Evolutionary conservation across 2,113 vertebrate genomes (phyloP).

Genomic region (Bufo gargarizans): DNA sequence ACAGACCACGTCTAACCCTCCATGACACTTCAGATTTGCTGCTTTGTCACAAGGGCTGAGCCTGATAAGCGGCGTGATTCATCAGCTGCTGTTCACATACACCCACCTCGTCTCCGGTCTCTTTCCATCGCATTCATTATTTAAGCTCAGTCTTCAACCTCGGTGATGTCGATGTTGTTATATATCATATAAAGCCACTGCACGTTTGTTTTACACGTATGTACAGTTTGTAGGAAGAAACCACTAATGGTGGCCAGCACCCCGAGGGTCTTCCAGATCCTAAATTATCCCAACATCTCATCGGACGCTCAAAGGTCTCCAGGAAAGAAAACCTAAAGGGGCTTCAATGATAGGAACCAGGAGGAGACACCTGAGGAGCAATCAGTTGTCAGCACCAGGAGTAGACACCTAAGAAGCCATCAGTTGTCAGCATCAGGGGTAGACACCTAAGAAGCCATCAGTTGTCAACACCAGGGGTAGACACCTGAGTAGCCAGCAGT

Average conservation of each 20-base stretch:
- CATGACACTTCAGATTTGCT: not conserved
- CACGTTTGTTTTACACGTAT: too few species aligned
- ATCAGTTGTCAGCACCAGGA: not conserved
- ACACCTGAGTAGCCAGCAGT: not conserved
- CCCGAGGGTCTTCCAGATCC: too few species aligned
- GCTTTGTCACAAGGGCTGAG: constrained; percentile 12
- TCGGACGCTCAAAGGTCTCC: not conserved
- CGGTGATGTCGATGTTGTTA: too few species aligned
- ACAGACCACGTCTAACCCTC: constrained; percentile 1
- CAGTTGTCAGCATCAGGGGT: not conserved
- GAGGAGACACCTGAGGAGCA: not conserved
- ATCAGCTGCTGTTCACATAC: not conserved
- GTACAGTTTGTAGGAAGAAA: too few species aligned
- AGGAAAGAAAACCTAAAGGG: not conserved
- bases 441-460: not conserved
- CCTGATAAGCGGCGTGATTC: constrained; percentile 16
- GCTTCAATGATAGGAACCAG: not conserved
- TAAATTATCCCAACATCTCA: too few species aligned
- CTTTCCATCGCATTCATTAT: not conserved
- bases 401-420: not conserved
- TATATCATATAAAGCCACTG: too few species aligned
- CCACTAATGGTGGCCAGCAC: too few species aligned
- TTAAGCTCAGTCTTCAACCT: too few species aligned
- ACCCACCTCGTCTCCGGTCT: constrained; percentile 13
- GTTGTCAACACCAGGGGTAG: not conserved